Percentiles rank a stretch among this genome's conserved stretches.
These are phyloP conservation scores for Drosophila aff. DNA, from an alignment of 1,140 invertebrate genomes.

Conservation along the genomic window DNA sequence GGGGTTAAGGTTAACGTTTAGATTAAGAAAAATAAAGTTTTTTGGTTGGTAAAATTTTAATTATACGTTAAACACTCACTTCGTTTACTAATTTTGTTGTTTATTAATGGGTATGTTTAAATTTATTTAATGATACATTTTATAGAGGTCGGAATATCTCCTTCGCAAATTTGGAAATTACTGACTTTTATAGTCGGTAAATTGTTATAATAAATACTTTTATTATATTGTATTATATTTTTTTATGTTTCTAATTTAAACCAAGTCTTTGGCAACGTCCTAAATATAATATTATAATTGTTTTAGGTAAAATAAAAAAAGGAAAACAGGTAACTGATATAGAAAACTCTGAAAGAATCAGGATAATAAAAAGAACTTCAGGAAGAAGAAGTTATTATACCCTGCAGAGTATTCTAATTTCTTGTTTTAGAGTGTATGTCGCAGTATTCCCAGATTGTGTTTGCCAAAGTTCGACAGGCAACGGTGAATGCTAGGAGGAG, in stretches of 20 bases:
- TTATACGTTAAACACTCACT: background rate
- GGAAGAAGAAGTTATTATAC: background rate
- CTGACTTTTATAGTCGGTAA: no score
- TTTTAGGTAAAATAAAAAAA: background rate
- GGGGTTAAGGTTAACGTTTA: background rate
- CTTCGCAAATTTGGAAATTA: background rate
- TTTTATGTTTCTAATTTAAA: background rate
- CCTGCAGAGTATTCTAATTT: background rate
- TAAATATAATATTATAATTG: no score
- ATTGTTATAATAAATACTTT: no score
- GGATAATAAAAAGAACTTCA: background rate
- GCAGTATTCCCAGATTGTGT: conserved; percentile 25
- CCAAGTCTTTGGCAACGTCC: no score
- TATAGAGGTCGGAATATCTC: background rate
- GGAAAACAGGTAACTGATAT: background rate
- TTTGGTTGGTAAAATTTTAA: background rate
- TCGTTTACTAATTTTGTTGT: background rate
- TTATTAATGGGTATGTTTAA: background rate
- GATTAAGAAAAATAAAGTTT: background rate
- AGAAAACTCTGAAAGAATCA: background rate
- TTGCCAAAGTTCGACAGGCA: conserved; percentile 43
- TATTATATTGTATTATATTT: background rate
- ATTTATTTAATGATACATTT: background rate
- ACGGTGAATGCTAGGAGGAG: conserved; percentile 32
- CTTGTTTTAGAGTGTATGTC: conserved; percentile 7